Evolutionary conservation across 1,140 invertebrate species (phyloP).

Genomic region (Drosophila sechellia): DNA sequence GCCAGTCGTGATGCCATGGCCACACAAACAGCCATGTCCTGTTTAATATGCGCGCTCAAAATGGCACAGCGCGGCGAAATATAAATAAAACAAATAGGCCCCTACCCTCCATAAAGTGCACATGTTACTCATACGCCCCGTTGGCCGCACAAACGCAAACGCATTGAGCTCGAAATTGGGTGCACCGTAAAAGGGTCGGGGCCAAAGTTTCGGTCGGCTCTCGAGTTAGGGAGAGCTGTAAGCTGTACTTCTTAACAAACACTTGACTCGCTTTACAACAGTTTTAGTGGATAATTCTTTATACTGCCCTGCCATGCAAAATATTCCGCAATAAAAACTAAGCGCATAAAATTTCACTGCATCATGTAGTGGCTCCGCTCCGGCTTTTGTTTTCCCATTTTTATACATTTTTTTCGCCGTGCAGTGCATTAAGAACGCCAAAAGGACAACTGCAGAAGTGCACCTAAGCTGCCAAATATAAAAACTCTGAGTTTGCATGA

Average conservation of each 20-base stretch:
- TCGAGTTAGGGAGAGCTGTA: not conserved
- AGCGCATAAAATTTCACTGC: conserved; percentile 72
- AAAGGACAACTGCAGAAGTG: conserved; percentile 73
- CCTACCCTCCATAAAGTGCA: conserved; percentile 44
- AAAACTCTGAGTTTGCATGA: conserved; percentile 54
- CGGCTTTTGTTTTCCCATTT: conserved; percentile 28
- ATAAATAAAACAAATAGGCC: conserved; percentile 52
- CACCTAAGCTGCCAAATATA: conserved; percentile 69
- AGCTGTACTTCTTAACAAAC: conserved; percentile 32
- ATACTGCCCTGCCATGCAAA: conserved; percentile 48
- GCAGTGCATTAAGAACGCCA: conserved; percentile 56
- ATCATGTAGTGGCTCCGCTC: conserved; percentile 40
- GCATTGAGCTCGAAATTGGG: conserved; percentile 28
- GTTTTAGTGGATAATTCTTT: conserved; percentile 62
- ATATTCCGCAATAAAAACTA: conserved; percentile 61
- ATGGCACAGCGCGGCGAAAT: conserved; percentile 44
- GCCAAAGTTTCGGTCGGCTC: conserved; percentile 1
- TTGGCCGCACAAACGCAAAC: conserved; percentile 31
- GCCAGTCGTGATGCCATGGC: conserved; percentile 20
- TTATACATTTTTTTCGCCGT: conserved; percentile 27
- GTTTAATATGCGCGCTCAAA: conserved; percentile 60
- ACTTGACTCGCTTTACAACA: conserved; percentile 47
- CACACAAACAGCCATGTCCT: conserved; percentile 7
- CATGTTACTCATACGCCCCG: conserved; percentile 61
- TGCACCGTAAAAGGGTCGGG: conserved; percentile 16